Percentiles rank a stretch among this genome's conserved stretches.
Evolutionary conservation across 1,140 invertebrate genomes (phyloP).

Genomic region (Drosophila sp.): DNA sequence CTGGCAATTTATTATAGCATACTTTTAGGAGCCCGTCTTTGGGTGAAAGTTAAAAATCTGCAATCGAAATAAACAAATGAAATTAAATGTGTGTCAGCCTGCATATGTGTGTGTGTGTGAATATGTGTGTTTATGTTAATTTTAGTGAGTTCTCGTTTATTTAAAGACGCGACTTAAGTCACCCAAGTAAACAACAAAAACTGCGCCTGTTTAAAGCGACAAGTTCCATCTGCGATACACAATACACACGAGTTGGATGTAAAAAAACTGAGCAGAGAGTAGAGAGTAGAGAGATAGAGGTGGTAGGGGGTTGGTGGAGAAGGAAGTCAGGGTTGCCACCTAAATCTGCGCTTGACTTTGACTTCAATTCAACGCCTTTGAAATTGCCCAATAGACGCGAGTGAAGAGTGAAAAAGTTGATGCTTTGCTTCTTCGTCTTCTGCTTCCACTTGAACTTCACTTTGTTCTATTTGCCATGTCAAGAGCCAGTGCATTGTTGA

Average conservation of each 20-base stretch:
- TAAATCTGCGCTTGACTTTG: conserved; percentile 65
- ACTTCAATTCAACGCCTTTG: conserved; percentile 68
- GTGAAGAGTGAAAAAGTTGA: conserved; percentile 28
- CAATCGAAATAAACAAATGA: conserved; percentile 73
- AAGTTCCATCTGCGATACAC: background rate
- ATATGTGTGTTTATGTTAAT: conserved; percentile 3
- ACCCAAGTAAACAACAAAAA: conserved; percentile 27
- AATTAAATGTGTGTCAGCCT: conserved; percentile 51
- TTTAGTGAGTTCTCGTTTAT: conserved; percentile 63
- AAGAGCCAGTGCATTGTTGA: conserved; percentile 30
- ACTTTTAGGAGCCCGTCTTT: conserved; percentile 36
- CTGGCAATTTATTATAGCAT: conserved; percentile 61
- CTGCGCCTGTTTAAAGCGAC: conserved; percentile 4
- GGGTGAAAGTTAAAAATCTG: conserved; percentile 52
- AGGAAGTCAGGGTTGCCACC: too few relatives aligned
- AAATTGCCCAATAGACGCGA: conserved; percentile 59
- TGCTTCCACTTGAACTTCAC: background rate
- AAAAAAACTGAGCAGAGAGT: background rate
- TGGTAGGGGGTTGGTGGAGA: background rate
- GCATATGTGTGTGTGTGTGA: conserved; percentile 21
- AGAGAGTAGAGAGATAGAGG: too few relatives aligned
- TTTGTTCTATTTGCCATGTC: conserved; percentile 10
- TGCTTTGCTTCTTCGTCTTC: background rate
- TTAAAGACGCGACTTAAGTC: conserved; percentile 38
- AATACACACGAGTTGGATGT: background rate